These are phyloP conservation scores for Acholoe squamosa DNA, from an alignment of 2,888 invertebrate species.

Conservation along the genomic window DNA sequence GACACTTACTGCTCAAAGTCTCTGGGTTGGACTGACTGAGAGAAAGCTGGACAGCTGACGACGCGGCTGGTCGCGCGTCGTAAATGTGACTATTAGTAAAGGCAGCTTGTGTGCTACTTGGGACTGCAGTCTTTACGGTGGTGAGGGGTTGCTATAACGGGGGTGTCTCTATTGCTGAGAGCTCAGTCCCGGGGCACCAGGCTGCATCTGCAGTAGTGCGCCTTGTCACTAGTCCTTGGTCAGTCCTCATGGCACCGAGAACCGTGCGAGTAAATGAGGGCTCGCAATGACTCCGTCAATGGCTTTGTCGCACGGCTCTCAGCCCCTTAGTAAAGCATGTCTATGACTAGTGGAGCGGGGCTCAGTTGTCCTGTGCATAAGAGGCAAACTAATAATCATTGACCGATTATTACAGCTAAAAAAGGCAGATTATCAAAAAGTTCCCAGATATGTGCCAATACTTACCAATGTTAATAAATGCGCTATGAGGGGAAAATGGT, in stretches of 20 bases:
- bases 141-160: background rate
- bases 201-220: background rate
- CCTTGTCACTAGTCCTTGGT: background rate
- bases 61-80: no score
- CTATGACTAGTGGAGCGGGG: background rate
- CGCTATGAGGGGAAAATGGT: background rate
- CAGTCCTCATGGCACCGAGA: background rate
- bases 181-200: background rate
- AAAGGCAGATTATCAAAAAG: background rate
- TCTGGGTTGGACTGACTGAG: no score
- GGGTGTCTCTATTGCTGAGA: conserved; percentile 1
- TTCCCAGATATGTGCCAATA: conserved; percentile 11
- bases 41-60: no score
- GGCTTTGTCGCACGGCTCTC: conserved; percentile 12
- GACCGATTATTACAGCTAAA: conserved; percentile 6
- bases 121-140: no score
- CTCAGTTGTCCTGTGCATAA: background rate
- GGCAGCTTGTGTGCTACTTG: no score
- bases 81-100: no score
- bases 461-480: conserved; percentile 36
- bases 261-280: background rate
- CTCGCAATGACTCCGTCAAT: background rate
- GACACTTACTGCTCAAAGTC: no score
- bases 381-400: background rate
- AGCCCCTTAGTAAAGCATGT: background rate